phyloP scores from a whole-genome alignment of 2,888 invertebrate genomes.

The Euplagia quadripunctaria region DNA sequence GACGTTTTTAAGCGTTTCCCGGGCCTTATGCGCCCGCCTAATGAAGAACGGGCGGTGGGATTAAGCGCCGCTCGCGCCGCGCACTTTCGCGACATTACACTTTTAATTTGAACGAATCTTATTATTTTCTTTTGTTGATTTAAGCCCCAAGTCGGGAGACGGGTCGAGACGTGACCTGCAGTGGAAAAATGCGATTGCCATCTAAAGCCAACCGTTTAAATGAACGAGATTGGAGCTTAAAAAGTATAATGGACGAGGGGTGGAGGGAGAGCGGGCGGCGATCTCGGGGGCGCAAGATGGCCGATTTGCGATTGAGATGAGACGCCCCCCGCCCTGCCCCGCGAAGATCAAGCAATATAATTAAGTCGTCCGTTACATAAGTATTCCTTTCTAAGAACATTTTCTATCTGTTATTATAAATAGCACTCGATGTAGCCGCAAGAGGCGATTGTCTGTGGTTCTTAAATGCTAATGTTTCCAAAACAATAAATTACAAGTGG shows the following conservation, averaged over 20 bases:
- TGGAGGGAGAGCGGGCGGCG: constrained; percentile 81
- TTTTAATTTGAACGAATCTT: constrained; percentile 92
- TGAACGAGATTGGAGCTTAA: constrained; percentile 91
- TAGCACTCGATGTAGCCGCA: neutral
- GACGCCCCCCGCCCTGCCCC: constrained; percentile 75
- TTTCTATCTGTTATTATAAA: constrained; percentile 28
- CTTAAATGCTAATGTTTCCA: neutral
- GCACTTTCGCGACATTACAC: constrained; percentile 88
- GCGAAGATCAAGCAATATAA: constrained; percentile 85
- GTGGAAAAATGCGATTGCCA: constrained; percentile 91
- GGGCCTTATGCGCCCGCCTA: constrained; percentile 73
- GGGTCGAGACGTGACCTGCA: constrained; percentile 89
- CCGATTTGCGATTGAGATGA: constrained; percentile 88
- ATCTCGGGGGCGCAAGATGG: constrained; percentile 86
- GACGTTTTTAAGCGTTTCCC: constrained; percentile 79
- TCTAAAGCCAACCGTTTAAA: constrained; percentile 91
- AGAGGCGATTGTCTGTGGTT: neutral
- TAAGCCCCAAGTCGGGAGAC: constrained; percentile 88
- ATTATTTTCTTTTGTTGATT: constrained; percentile 91
- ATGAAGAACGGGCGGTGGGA: constrained; percentile 82
- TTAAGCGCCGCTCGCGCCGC: constrained; percentile 68
- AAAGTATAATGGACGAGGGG: constrained; percentile 90
- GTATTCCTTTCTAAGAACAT: constrained; percentile 49
- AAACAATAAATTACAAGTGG: neutral
- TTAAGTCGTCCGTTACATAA: constrained; percentile 77